A percentile compares a stretch with the other conserved stretches of the same genome.
These are phyloP conservation scores for Lasioglossum malachurum DNA, from an alignment of 2,888 invertebrate genomes.

Conservation along the genomic window DNA sequence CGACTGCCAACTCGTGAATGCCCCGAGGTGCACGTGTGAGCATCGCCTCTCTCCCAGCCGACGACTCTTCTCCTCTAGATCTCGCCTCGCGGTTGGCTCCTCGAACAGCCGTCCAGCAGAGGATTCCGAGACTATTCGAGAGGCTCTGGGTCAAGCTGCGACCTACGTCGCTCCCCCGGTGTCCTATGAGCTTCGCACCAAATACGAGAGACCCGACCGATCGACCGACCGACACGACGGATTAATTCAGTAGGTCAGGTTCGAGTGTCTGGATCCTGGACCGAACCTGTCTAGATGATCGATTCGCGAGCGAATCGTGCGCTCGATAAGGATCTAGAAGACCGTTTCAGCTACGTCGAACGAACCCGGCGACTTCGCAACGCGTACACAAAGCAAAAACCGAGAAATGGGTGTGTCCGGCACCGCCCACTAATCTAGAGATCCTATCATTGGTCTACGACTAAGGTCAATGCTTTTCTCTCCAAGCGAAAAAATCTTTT, in stretches of 20 bases:
- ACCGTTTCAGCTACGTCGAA: not conserved
- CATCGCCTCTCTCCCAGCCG: constrained; percentile 64
- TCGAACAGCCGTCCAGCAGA: constrained; percentile 8
- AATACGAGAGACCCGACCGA: constrained; percentile 20
- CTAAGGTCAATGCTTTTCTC: constrained; percentile 5
- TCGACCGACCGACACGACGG: not conserved
- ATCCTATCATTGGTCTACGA: not conserved
- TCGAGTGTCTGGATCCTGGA: constrained; percentile 13
- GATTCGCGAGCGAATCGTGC: not conserved
- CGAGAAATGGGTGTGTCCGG: constrained; percentile 6
- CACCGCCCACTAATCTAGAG: constrained; percentile 6
- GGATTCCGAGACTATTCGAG: constrained; percentile 3
- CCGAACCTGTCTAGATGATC: constrained; percentile 19
- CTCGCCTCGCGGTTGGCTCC: constrained; percentile 47
- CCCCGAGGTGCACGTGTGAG: constrained; percentile 77
- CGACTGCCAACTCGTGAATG: constrained; percentile 78
- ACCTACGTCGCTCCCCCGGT: constrained; percentile 75
- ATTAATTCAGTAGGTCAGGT: constrained; percentile 54
- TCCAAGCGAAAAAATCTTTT: not conserved
- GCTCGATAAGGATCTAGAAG: not conserved
- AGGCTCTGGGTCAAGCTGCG: constrained; percentile 81
- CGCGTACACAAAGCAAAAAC: not conserved
- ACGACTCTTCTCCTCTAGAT: constrained; percentile 39
- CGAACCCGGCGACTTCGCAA: not conserved
- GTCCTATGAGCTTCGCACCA: constrained; percentile 63